phyloP scores from a whole-genome alignment of 2,797 vertebrate species.

The Sternotherus odoratus region DNA sequence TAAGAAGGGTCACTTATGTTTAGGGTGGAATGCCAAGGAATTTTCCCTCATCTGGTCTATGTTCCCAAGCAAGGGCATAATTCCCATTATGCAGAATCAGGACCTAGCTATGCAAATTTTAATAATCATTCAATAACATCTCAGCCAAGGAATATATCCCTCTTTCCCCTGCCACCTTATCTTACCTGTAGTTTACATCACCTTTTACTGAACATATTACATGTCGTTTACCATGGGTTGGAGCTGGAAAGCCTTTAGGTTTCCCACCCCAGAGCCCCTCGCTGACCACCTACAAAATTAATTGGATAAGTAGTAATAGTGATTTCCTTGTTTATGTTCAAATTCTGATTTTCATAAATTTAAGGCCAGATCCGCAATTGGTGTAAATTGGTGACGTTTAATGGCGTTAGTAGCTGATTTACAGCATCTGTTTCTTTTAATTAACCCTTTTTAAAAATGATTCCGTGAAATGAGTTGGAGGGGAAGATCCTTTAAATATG shows the following conservation, averaged over 20 bases:
- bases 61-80: background rate
- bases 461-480: slow-evolving; percentile 55
- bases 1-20: slow-evolving; percentile 57
- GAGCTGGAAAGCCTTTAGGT: slow-evolving; percentile 42
- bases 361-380: slow-evolving; percentile 33
- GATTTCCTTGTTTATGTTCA: slow-evolving; percentile 12
- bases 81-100: slow-evolving; percentile 31
- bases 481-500: slow-evolving; percentile 66
- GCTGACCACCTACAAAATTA: slow-evolving; percentile 27
- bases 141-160: background rate
- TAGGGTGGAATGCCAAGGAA: slow-evolving; percentile 51
- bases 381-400: slow-evolving; percentile 61
- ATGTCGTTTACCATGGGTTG: background rate
- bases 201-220: background rate
- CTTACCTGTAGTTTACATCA: slow-evolving; percentile 22
- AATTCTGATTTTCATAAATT: background rate
- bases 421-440: slow-evolving; percentile 19
- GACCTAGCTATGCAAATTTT: background rate
- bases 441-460: background rate
- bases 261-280: slow-evolving; percentile 25
- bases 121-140: background rate
- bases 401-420: background rate
- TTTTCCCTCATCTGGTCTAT: slow-evolving; percentile 58
- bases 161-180: background rate
- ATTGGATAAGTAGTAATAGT: background rate